Base-by-base conservation (phyloP, 92 coral and sea anemone species). In the Porites lobata region DNA sequence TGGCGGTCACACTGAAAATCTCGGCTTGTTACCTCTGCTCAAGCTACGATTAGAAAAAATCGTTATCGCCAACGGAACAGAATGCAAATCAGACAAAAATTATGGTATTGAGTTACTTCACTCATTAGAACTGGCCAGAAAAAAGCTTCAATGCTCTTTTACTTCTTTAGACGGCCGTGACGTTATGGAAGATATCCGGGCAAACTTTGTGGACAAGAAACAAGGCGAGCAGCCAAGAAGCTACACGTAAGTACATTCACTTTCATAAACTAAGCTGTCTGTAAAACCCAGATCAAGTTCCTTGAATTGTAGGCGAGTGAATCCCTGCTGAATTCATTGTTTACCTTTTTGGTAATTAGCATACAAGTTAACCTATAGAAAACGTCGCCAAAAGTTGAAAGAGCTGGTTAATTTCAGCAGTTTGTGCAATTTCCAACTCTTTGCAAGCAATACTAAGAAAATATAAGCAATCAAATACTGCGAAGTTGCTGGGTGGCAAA, bases 1-100 rank as follows among this genome's bases (percentile, higher is more conserved):
- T 67, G 95, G 95, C 4, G 95, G 95, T 12, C 95, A 92, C 72
- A 58, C 75, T 66, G 93, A 92, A 80, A 92, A 92, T 67, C 87
- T 92, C 13, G 93, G 89, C 43, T 21, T 90, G 66, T 61, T 90
- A 38, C 91, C 93, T 21, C 77, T 92, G 10, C 85, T 93, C 57
- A 73, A 90, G 84, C 75, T 86, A 18, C 76, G 91, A 43, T 66
- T 87, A 20, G 53, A 74, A 64, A 92, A 72, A 56, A 90, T 92
- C 57, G 84, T 90, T 10, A 76, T 83, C 50, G 87, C 87, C 17
- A 50, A 83, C 29, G 93, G 95, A 69, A 83, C 91, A 21, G 6
- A 1, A 18, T 22, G 26, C 12, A 78, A 64, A 19, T 17, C 26
- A 1, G 89, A 75, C 52, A 82, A 58, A 15, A 54, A 77, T 14